These are phyloP conservation scores for Glossophaga mutica DNA, from an alignment of 2,797 vertebrate genomes.

Conservation along the genomic window DNA sequence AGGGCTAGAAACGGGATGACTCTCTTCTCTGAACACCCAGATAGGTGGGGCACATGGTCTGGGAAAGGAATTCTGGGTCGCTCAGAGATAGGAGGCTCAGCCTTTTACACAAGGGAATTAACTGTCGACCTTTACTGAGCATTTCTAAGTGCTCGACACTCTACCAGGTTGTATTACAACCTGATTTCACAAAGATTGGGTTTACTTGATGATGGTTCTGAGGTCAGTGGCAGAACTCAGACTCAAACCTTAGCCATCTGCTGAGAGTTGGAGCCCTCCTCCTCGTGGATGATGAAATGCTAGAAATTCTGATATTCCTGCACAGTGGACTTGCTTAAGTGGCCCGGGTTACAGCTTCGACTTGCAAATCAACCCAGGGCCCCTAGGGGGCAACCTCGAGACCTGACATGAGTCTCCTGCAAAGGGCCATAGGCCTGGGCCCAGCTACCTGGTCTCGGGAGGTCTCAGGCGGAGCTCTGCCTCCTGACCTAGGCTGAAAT, in stretches of 20 bases:
- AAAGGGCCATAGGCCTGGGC: background rate
- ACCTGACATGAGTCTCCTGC: background rate
- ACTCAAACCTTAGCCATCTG: background rate
- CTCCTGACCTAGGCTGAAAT: background rate
- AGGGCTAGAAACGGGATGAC: rapidly evolving
- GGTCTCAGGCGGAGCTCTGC: background rate
- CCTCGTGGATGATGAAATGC: background rate
- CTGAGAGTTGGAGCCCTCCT: background rate
- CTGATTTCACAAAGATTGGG: background rate
- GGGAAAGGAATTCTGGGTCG: background rate
- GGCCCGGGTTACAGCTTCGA: rapidly evolving
- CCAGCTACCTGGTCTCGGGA: background rate
- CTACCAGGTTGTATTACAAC: background rate
- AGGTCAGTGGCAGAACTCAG: background rate
- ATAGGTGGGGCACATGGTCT: background rate
- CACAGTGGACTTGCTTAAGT: background rate
- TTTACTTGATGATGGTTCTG: background rate
- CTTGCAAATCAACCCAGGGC: background rate
- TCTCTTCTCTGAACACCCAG: background rate
- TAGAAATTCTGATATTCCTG: background rate
- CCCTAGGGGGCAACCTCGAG: background rate
- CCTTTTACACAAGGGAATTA: too few relatives aligned
- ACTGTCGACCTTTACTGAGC: rapidly evolving
- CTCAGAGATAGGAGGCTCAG: background rate
- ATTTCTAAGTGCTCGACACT: background rate